Evolutionary conservation across 2,888 invertebrate genomes (phyloP), one percentile per base, ranked within the genome.

Genomic region (Margaritifera margaritifera): DNA sequence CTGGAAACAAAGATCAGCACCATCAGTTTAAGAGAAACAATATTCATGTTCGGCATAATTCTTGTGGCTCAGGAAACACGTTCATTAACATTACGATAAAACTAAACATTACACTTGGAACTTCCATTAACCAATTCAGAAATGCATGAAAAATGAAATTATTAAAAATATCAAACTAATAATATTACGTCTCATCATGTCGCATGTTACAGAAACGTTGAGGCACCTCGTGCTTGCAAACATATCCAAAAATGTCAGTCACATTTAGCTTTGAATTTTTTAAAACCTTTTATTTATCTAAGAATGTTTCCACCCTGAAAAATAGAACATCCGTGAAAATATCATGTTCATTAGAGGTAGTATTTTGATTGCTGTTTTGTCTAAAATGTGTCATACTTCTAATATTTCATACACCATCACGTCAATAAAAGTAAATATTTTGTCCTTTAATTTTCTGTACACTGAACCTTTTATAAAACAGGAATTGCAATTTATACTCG

Each of bases 151-250:
- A 53, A 53, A 19, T 53, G 18, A 53, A 53, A n/a, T 53, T n/a
- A 18, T 19, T n/a, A 53, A 53, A 20, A 53, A 53, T 19, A 53
- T 18, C 20, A 3, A 19, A n/a, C n/a, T n/a, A n/a, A n/a, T n/a
- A n/a, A n/a, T 24, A 8, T n/a, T 64, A 64, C 64, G 54, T 54
- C 27, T 64, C 64, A 20, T 55, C 64, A 56, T 64, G 56, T 8
- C 19, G 11, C 56, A 64, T 19, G 24, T 64, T 53, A 15, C n/a
- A 19, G 24, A 64, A 64, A n/a, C 15, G 27, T 20, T 54, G 20
- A 15, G 56, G 64, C 24, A 55, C 24, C 24, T 64, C 64, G 53
- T 64, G 64, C 31, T 64, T 64, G 56, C 64, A 64, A 15, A 64
- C 64, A 64, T 22, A 50, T 54, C 64, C 64, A 55, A 64, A 64